phyloP scores from a whole-genome alignment of 2,888 invertebrate genomes.

The Argyresthia goedartella region DNA sequence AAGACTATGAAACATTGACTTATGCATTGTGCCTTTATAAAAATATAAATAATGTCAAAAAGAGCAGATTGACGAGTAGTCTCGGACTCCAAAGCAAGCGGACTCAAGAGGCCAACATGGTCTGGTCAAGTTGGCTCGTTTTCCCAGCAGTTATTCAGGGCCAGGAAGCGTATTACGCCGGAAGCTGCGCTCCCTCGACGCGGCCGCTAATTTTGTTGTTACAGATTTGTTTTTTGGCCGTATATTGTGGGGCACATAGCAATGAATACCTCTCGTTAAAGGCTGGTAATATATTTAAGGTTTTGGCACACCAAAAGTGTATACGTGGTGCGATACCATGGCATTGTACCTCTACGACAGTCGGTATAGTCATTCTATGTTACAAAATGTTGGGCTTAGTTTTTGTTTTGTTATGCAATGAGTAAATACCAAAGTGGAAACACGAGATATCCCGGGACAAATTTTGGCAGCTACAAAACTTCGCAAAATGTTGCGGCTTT shows the following conservation, averaged over 20 bases:
- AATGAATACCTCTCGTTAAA: too few relatives aligned
- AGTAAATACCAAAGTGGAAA: too few relatives aligned
- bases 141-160: constrained; percentile 1
- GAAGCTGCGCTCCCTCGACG: constrained; percentile 47
- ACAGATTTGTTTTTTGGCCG: constrained; percentile 47
- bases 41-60: not conserved
- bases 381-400: not conserved
- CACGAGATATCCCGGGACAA: too few relatives aligned
- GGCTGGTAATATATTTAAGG: not conserved
- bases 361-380: not conserved
- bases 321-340: not conserved
- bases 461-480: too few relatives aligned
- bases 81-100: too few relatives aligned
- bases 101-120: not conserved
- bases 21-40: too few relatives aligned
- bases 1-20: too few relatives aligned
- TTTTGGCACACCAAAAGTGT: not conserved
- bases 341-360: not conserved
- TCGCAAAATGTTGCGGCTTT: too few relatives aligned
- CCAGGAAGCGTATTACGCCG: constrained; percentile 22
- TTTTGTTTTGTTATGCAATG: too few relatives aligned
- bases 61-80: too few relatives aligned
- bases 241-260: not conserved
- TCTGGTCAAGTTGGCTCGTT: not conserved
- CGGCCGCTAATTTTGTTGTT: constrained; percentile 62